Evolutionary conservation across 2,113 vertebrate species (phyloP).

Genomic region (Tympanuchus pallidicinctus): DNA sequence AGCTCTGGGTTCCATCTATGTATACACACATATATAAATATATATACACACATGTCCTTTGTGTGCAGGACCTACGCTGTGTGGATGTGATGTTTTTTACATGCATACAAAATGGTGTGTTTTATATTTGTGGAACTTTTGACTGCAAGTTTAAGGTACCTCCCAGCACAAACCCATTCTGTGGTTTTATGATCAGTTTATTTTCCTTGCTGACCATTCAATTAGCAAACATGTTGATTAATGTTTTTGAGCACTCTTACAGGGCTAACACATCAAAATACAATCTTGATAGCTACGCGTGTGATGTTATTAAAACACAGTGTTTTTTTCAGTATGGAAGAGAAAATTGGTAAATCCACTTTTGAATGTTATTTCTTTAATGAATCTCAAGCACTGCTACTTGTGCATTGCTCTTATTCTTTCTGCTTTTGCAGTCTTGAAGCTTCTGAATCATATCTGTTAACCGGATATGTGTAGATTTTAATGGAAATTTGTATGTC

Average conservation of each 20-base stretch:
- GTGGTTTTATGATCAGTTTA: background rate
- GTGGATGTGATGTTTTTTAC: background rate
- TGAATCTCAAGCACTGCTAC: background rate
- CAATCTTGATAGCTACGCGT: background rate
- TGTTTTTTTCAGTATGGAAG: background rate
- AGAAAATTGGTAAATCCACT: background rate
- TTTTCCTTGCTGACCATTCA: background rate
- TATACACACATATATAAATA: background rate
- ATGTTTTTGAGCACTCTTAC: background rate
- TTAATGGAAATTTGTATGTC: conserved; percentile 17
- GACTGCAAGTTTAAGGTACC: too few species aligned
- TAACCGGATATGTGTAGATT: background rate
- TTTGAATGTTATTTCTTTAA: background rate
- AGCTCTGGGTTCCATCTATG: background rate
- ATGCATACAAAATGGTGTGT: background rate
- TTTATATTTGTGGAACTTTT: background rate
- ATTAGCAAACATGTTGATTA: background rate
- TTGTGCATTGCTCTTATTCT: background rate
- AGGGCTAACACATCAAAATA: fast-evolving
- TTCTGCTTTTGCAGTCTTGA: background rate
- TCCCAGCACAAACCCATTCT: background rate
- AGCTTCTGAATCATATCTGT: background rate
- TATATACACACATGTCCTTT: background rate
- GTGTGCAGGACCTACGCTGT: background rate
- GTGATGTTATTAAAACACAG: background rate